These are phyloP conservation scores for Aphis craccivora DNA, from an alignment of 1,140 invertebrate species.

Conservation along the genomic window DNA sequence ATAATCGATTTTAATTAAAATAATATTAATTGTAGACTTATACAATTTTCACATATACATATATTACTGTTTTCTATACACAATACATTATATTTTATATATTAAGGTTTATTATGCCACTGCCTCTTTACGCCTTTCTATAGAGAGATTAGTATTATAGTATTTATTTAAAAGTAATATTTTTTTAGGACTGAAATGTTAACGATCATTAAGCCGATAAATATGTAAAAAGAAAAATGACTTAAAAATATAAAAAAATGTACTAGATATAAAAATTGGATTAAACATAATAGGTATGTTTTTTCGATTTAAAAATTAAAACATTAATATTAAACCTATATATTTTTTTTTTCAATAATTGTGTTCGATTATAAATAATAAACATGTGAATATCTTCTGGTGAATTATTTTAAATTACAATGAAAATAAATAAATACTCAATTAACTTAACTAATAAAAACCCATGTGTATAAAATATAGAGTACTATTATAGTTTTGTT, in stretches of 20 bases:
- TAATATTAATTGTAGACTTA: too few relatives aligned
- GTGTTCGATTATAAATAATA: neutral
- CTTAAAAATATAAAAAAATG: too few relatives aligned
- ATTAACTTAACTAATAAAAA: neutral
- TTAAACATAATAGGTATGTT: too few relatives aligned
- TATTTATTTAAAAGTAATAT: neutral
- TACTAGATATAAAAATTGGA: too few relatives aligned
- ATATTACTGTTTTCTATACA: neutral
- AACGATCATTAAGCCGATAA: neutral
- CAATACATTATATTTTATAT: neutral
- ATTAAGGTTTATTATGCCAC: neutral
- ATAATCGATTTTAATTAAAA: neutral
- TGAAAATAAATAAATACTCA: neutral
- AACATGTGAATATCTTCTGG: too few relatives aligned
- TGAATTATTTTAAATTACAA: too few relatives aligned
- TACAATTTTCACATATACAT: neutral
- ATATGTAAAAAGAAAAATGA: neutral
- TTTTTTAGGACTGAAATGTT: neutral
- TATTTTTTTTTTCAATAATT: neutral
- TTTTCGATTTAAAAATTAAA: neutral
- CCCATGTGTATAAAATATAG: neutral
- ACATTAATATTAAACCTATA: neutral
- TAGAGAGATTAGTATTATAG: neutral
- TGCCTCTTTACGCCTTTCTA: too few relatives aligned
- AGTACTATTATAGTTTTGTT: too few relatives aligned